Evolutionary conservation across 2,113 vertebrate species (phyloP).

Genomic region (Castor canadensis): DNA sequence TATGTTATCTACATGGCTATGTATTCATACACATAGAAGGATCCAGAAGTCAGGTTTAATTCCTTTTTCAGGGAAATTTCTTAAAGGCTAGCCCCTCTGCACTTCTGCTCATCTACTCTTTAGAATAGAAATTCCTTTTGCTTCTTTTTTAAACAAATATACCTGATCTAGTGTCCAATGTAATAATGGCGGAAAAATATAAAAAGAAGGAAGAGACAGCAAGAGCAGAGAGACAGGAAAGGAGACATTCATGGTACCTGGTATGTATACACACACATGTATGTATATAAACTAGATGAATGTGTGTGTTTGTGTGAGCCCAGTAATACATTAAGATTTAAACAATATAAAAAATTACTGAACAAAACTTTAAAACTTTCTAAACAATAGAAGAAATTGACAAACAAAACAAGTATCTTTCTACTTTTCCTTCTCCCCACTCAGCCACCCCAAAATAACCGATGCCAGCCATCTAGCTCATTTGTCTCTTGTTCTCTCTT

Average conservation of each 20-base stretch:
- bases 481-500: background rate
- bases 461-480: too few relatives aligned
- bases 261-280: background rate
- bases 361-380: conserved; percentile 10
- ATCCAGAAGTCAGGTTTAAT: background rate
- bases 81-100: background rate
- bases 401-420: background rate
- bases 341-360: background rate
- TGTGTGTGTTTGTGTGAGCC: too few relatives aligned
- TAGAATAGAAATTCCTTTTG: background rate
- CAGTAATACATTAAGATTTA: conserved; percentile 9
- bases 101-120: background rate
- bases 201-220: background rate
- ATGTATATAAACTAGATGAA: background rate
- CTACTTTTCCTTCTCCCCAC: background rate
- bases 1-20: background rate
- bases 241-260: background rate
- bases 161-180: background rate
- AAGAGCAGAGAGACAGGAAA: background rate
- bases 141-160: background rate
- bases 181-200: too few relatives aligned
- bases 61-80: background rate
- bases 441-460: background rate
- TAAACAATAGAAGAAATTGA: background rate
- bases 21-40: background rate